Evolutionary conservation across 2,888 invertebrate genomes (phyloP), one percentile per base, ranked within the genome.

Genomic region (Biston stratarius): DNA sequence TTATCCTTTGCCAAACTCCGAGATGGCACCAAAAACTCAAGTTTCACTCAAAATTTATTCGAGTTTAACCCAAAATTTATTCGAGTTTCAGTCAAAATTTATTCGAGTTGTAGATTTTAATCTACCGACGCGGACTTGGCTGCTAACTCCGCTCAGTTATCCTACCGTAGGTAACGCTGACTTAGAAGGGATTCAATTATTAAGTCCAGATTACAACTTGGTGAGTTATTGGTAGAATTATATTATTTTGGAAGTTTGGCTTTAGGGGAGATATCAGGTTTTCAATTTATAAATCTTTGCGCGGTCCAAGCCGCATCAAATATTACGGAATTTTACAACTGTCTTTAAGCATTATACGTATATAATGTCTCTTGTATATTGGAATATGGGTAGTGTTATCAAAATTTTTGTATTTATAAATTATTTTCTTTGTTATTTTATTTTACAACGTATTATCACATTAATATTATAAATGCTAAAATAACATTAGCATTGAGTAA

Each of bases 201-300:
- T 71, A 71, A 74, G 72, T 69, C 70, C 72, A 69, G 76, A 72
- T 75, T 74, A 75, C 71, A 77, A 76, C 73, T 76, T 74, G 52
- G 56, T 69, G 73, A 74, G 61, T 74, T 74, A 72, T 72, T 72
- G 69, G 74, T 58, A 51, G 47, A 61, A 45, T 64, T 61, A 70
- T 71, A 73, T 24, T 24, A 24, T 65, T 70, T 38, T 61, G 44
- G 59, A 69, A 69, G 57, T 64, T 70, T 34, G 44, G 60, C 24
- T 65, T 59, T 58, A 53, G 62, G 62, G 67, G 53, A 36, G 55
- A 56, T 63, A 63, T 49, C 53, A 38, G 56, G 47, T 61, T 59
- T 45, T 61, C 53, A 58, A 53, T 64, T 64, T 58, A 44, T 48
- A 49, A 45, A 45, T 40, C 47, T 12, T 36, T 51, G 36, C 33